Conservation (phyloP, 2,797 vertebrate genomes). For the Poecilia gillii region DNA sequence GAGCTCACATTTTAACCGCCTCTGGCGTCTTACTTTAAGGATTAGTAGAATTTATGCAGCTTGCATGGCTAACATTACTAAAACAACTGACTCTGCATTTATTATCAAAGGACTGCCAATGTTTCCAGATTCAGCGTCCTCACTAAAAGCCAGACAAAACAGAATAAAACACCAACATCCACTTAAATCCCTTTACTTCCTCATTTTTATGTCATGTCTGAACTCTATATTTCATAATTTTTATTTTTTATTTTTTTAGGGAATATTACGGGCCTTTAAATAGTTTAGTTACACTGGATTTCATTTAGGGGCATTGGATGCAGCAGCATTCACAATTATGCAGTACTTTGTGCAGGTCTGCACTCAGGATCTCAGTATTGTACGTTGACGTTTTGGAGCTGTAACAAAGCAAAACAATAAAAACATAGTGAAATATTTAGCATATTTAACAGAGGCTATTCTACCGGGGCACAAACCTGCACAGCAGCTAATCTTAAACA, state of each 20-base stretch:
- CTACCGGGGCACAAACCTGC: slow-evolving; percentile 10
- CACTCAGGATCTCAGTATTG: not conserved
- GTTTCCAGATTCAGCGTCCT: not conserved
- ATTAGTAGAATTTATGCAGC: not conserved
- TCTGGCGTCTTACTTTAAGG: not conserved
- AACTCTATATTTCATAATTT: not conserved
- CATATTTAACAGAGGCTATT: not conserved
- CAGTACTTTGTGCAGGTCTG: not conserved
- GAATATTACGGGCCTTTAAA: not conserved
- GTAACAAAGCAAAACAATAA: not conserved
- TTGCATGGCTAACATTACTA: not conserved
- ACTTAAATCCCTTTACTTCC: not conserved
- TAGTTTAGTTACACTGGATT: not conserved
- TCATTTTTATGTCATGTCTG: not conserved
- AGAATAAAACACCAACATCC: not conserved
- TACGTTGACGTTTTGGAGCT: not conserved
- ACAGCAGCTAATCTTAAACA: slow-evolving; percentile 38
- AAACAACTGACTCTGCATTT: not conserved
- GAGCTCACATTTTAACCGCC: not conserved
- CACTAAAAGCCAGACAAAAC: not conserved
- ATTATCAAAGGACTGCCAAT: not conserved
- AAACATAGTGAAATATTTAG: not conserved
- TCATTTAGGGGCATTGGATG: not conserved
- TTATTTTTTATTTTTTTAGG: not conserved
- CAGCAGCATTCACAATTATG: not conserved